Percentiles rank a stretch among this genome's conserved stretches.
Conservation (phyloP, 2,113 vertebrate species). For the Callospermophilus lateralis region DNA sequence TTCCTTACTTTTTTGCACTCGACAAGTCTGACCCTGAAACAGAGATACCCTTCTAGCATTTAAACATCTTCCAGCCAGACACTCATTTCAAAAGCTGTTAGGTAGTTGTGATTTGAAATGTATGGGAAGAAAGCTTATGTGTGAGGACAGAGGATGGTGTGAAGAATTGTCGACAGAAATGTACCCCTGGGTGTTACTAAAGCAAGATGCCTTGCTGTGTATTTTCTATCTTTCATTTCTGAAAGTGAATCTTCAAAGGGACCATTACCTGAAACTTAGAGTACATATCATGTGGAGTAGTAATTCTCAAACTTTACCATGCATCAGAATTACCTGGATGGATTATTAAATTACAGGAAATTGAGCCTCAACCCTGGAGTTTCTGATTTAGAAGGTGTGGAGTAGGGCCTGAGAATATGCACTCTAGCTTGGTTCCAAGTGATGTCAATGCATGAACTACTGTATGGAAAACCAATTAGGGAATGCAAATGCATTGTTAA, state of each 20-base stretch:
- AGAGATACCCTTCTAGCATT: constrained; percentile 1
- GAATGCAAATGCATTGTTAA: not conserved
- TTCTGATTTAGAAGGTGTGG: not conserved
- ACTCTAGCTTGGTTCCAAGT: not conserved
- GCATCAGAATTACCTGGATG: not conserved
- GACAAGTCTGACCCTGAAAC: constrained; percentile 54
- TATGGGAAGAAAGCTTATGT: constrained; percentile 34
- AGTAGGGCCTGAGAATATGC: not conserved
- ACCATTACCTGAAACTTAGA: not conserved
- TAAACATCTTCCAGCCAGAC: not conserved
- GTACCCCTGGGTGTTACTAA: not conserved
- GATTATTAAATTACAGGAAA: not conserved
- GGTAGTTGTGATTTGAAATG: constrained; percentile 35
- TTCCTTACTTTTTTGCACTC: constrained; percentile 72
- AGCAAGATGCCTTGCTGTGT: not conserved
- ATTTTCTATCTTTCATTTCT: not conserved
- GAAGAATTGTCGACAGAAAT: not conserved
- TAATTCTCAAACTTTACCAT: not conserved
- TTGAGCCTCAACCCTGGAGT: not conserved
- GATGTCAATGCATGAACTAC: not conserved
- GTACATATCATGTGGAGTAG: not conserved
- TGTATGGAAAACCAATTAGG: not conserved
- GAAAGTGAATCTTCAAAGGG: not conserved
- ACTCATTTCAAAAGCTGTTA: constrained; percentile 38
- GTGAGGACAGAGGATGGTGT: constrained; percentile 28